phyloP scores from a whole-genome alignment of 2,888 invertebrate genomes.

The Bedellia somnulentella region DNA sequence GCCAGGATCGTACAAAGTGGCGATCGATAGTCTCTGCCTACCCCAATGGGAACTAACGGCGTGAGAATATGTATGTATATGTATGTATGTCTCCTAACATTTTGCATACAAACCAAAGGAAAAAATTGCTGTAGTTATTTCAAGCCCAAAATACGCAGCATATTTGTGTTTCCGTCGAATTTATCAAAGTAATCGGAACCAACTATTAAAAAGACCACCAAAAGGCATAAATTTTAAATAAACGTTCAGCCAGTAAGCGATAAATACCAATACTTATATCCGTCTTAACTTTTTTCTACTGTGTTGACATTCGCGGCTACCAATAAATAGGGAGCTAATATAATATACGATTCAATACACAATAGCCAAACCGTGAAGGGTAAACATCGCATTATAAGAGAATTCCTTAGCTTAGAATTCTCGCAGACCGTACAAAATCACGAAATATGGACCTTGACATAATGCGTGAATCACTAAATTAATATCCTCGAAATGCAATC shows the following conservation, averaged over 20 bases:
- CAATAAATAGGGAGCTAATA: constrained; percentile 32
- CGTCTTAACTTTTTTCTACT: constrained; percentile 39
- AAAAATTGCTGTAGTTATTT: too few species aligned
- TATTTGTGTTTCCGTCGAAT: too few species aligned
- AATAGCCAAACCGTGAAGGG: constrained; percentile 41
- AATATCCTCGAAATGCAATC: constrained; percentile 60
- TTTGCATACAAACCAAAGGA: too few species aligned
- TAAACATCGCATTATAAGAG: constrained; percentile 41
- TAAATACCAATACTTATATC: constrained; percentile 31
- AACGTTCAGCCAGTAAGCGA: too few species aligned
- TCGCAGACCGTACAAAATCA: constrained; percentile 43
- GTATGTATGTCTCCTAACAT: too few species aligned
- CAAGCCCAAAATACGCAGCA: too few species aligned
- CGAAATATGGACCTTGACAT: constrained; percentile 50
- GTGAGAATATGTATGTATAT: too few species aligned
- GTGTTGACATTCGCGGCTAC: constrained; percentile 45
- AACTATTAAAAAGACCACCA: constrained; percentile 6
- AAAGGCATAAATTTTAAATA: constrained; percentile 35
- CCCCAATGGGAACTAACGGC: too few species aligned
- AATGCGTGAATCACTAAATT: constrained; percentile 50
- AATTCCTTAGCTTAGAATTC: constrained; percentile 28
- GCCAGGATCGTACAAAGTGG: too few species aligned
- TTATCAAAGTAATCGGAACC: too few species aligned
- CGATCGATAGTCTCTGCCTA: too few species aligned
- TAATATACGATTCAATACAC: constrained; percentile 21